Percentiles rank a stretch among this genome's conserved stretches.
These are phyloP conservation scores for Psilopsiagon aurifrons DNA, from an alignment of 2,113 vertebrate genomes.

Conservation along the genomic window DNA sequence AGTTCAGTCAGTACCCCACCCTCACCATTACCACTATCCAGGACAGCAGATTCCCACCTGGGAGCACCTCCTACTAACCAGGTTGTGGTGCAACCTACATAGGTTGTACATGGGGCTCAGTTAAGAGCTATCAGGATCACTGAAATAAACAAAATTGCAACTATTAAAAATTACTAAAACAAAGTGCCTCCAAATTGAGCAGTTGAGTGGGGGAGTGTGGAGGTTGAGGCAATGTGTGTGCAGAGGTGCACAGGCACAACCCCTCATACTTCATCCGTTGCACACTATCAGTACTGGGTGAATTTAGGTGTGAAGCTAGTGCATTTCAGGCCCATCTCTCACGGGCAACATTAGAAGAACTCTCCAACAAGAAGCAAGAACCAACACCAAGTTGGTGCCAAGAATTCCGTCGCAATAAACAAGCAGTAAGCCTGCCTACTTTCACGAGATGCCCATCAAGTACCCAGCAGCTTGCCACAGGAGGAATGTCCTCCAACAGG, in stretches of 20 bases:
- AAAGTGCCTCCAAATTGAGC: neutral
- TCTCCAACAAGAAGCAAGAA: neutral
- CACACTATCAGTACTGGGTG: rapidly evolving
- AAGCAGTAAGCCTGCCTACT: neutral
- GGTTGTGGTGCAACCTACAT: too few species aligned
- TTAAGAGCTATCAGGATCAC: neutral
- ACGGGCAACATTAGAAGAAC: neutral
- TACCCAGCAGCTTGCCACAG: neutral
- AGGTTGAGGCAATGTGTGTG: neutral
- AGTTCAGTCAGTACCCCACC: neutral
- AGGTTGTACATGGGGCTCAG: neutral
- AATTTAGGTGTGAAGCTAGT: neutral
- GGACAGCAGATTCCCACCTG: neutral
- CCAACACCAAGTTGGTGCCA: neutral
- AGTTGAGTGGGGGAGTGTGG: neutral
- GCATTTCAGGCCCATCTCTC: neutral
- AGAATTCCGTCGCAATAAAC: neutral
- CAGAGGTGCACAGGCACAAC: neutral
- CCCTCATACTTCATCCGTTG: neutral
- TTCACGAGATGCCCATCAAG: neutral
- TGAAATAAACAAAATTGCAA: neutral
- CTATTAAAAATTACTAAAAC: too few species aligned
- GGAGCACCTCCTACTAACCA: neutral
- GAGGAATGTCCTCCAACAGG: neutral
- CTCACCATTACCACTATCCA: neutral